These are phyloP conservation scores for Muscidifurax raptorellus DNA, from an alignment of 1,140 invertebrate genomes.

Conservation along the genomic window DNA sequence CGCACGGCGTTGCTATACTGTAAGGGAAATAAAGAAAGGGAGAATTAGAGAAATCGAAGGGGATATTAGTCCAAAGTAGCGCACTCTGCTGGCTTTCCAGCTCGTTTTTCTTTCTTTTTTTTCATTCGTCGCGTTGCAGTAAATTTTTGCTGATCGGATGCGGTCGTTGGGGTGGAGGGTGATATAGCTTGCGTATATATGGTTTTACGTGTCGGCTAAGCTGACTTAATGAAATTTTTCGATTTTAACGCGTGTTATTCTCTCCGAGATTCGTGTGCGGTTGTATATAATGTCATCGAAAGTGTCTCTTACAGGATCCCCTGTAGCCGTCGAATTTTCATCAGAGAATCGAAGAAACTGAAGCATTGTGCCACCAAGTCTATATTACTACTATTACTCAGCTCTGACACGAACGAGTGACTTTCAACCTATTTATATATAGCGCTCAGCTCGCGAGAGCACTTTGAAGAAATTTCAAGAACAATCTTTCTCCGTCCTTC, in stretches of 20 bases:
- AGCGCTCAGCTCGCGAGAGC: too few species aligned
- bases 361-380: not conserved
- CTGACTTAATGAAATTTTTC: conserved; percentile 8
- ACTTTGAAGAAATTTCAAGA: not conserved
- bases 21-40: conserved; percentile 24
- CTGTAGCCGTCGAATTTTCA: too few species aligned
- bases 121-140: conserved; percentile 15
- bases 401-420: not conserved
- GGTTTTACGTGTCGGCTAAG: not conserved
- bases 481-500: conserved; percentile 15
- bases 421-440: not conserved
- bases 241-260: not conserved
- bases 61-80: conserved; percentile 41
- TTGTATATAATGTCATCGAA: too few species aligned
- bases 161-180: not conserved
- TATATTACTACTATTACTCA: too few species aligned
- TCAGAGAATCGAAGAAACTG: not conserved
- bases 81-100: conserved; percentile 11
- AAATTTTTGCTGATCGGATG: conserved; percentile 21
- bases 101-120: not conserved
- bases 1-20: not conserved
- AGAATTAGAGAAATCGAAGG: conserved; percentile 45
- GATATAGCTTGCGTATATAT: not conserved
- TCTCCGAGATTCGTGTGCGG: not conserved
- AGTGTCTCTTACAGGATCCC: too few species aligned